Evolutionary conservation across 2,113 vertebrate species (phyloP), one percentile per base, ranked within the genome.

Genomic region (Microcebus griseorufus): DNA sequence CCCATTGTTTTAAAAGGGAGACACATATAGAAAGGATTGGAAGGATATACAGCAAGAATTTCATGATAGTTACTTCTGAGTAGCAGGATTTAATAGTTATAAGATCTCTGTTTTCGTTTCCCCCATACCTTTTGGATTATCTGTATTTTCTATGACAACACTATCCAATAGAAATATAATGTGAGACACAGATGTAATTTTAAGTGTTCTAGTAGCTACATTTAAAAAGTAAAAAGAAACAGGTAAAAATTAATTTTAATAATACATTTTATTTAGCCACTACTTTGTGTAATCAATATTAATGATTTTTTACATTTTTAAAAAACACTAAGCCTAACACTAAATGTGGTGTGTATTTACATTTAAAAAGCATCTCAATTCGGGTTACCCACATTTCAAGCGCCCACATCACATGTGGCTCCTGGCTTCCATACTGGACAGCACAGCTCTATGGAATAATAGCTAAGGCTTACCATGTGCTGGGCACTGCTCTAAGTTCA

Each of bases 171-270:
- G 72, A 92, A 97, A 94, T 84, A 55, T 23, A 93, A 60, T 80
- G 34, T 60, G 83, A 65, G 18, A 69, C 3, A 92, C 22, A 29
- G 20, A 78, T 58, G 9, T 78, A 95, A 90, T 88, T 93, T 78
- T 79, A 93, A 95, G 84, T 75, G 25, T 91, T 73, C 48, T 78
- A 79, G 42, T 48, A 91, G 37, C 18, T 18, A 81, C 58, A 51
- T 62, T 95, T 18, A 60, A 95, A 90, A 88, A 78, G 42, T 53
- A 37, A 80, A 92, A 92, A 93, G 23, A 85, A 92, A 93, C 13
- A 53, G 13, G 67, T 76, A 87, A 55, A 58, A 58, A 83, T 48
- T 48, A 60, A 81, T 34, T 53, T 78, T 79, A 88, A 58, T 94
- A 72, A 95, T 39, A 22, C 45, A 62, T 72, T 76, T 92, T 84